Conservation (phyloP, 2,797 vertebrate species). For the Spondyliosoma cantharus region DNA sequence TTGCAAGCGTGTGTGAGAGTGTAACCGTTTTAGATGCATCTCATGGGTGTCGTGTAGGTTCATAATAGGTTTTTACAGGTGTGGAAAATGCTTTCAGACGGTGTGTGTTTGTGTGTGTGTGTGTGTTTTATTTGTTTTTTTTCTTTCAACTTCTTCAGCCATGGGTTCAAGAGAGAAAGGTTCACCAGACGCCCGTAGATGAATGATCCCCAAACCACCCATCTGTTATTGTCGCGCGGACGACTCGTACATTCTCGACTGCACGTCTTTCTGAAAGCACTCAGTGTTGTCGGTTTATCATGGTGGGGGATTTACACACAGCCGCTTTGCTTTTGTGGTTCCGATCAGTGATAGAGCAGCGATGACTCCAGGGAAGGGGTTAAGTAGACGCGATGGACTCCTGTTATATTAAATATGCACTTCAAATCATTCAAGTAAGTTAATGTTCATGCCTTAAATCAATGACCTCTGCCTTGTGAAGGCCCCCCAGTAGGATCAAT, state of each 20-base stretch:
- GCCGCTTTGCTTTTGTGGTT: not conserved
- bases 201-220: not conserved
- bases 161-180: not conserved
- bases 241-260: too few species aligned
- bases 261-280: too few species aligned
- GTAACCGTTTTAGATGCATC: slow-evolving; percentile 25
- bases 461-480: slow-evolving; percentile 27
- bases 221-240: slow-evolving; percentile 4
- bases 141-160: not conserved
- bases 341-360: not conserved
- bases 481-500: slow-evolving; percentile 12
- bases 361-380: slow-evolving; percentile 7
- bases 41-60: slow-evolving; percentile 28
- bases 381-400: not conserved
- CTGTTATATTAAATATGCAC: slow-evolving; percentile 44
- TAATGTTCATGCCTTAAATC: slow-evolving; percentile 71
- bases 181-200: slow-evolving; percentile 21
- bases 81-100: not conserved
- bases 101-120: not conserved
- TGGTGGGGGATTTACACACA: not conserved
- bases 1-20: slow-evolving; percentile 38
- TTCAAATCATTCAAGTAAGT: slow-evolving; percentile 50
- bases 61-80: slow-evolving; percentile 23
- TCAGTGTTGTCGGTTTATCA: too few species aligned
- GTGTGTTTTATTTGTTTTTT: not conserved